Percentiles rank a stretch among this genome's conserved stretches.
Evolutionary conservation across 2,113 vertebrate species (phyloP).

Genomic region (Pitta sordida): DNA sequence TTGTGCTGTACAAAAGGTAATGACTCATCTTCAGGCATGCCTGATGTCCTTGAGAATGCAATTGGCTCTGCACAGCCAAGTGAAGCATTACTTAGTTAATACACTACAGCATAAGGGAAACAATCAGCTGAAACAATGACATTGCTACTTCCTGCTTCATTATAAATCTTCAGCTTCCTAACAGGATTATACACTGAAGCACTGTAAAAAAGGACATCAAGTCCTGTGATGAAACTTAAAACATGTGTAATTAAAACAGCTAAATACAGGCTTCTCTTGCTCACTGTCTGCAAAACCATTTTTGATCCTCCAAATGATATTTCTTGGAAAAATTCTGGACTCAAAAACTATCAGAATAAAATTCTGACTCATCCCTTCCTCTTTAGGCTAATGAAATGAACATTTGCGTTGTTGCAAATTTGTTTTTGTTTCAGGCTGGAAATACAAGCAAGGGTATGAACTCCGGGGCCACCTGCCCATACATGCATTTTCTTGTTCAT

Average conservation of each 20-base stretch:
- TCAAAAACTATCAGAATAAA: background rate
- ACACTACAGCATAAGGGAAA: conserved; percentile 14
- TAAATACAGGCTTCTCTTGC: background rate
- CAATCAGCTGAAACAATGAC: conserved; percentile 31
- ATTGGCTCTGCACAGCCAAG: conserved; percentile 14
- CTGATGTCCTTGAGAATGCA: conserved; percentile 35
- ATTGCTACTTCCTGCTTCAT: conserved; percentile 43
- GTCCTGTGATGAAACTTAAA: background rate
- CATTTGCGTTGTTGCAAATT: background rate
- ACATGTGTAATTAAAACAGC: background rate
- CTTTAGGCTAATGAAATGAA: background rate
- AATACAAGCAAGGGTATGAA: background rate
- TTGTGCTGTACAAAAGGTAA: conserved; percentile 11
- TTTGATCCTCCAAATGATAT: background rate
- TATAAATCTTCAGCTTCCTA: conserved; percentile 32
- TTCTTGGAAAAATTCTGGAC: background rate
- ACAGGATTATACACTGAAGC: conserved; percentile 38
- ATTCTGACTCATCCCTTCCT: background rate
- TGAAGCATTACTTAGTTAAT: conserved; percentile 38
- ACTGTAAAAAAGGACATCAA: background rate
- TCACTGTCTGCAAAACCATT: background rate
- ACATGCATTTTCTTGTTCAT: background rate
- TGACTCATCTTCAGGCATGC: conserved; percentile 26
- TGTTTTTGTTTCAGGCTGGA: background rate
- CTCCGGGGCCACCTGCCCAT: background rate